Conservation (phyloP, 2,113 vertebrate species). For the Vanacampus margaritifer region DNA sequence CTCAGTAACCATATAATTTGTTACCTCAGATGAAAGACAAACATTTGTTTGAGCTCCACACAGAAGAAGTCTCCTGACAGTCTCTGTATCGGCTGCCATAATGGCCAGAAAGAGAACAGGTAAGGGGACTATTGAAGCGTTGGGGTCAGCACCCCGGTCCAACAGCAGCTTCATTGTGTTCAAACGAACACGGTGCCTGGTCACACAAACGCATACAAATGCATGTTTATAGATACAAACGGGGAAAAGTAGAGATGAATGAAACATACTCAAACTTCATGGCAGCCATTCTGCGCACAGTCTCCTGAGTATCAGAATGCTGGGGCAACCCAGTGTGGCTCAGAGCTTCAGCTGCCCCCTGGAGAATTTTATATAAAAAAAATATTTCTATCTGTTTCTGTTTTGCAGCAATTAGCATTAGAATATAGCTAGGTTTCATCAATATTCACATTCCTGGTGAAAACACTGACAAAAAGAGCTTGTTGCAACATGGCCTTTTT, state of each 20-base stretch:
- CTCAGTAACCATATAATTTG: background rate
- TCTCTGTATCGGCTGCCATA: constrained; percentile 72
- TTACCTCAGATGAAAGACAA: constrained; percentile 70
- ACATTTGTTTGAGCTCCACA: constrained; percentile 75
- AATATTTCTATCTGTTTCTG: no score
- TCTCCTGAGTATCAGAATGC: constrained; percentile 37
- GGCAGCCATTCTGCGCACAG: constrained; percentile 51
- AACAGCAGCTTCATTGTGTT: constrained; percentile 76
- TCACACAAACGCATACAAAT: constrained; percentile 1
- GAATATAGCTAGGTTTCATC: no score
- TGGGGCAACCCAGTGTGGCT: constrained; percentile 32
- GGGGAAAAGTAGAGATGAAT: background rate
- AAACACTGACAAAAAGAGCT: no score
- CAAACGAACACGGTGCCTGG: constrained; percentile 68
- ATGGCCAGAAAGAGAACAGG: constrained; percentile 78
- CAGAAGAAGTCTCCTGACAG: constrained; percentile 75
- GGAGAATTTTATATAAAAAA: no score
- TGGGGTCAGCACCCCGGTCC: constrained; percentile 80
- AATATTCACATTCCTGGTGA: no score
- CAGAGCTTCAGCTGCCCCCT: constrained; percentile 49
- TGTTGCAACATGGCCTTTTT: no score
- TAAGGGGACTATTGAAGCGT: constrained; percentile 69
- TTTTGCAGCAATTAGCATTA: no score
- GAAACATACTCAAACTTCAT: constrained; percentile 61
- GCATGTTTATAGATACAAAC: background rate